Base-by-base conservation (phyloP, 2,113 vertebrate genomes). In the Brienomyrus brachyistius region DNA sequence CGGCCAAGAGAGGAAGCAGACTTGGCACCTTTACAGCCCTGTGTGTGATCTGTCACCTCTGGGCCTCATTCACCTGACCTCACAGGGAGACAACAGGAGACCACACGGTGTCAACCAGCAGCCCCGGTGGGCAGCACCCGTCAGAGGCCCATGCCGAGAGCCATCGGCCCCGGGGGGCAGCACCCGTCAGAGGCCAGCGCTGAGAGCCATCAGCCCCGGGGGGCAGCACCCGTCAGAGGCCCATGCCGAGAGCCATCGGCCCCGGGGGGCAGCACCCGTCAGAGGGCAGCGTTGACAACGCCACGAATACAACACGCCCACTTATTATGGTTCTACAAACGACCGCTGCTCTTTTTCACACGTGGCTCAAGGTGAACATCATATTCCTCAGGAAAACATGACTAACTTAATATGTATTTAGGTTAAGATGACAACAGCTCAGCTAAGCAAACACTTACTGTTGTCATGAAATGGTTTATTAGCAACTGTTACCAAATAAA, bases 11-110 rank as follows among this genome's bases (percentile, higher is more conserved):
- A 95, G 94, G 94, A 95, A 95, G 93, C 90, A 87, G 19, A 52
- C 95, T 95, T 95, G 94, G 93, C 96, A 95, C 95, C 93, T 95
- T 40, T 92, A 70, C 89, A 83, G 91, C 93, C 91, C 10, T 94
- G 95, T 92, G 94, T 92, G 92, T 93, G 92, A 94, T 95, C 93
- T 93, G 90, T 93, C 95, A 95, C 95, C 95, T 96, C 89, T 86
- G 80, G 87, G 77, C 88, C 90, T 89, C 88, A 50, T 89, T 88
- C 83, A 92, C 90, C 92, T 89, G 89, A 94, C 91, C 93, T 96
- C 94, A 94, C 95, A 95, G 93, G 90, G 91, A 94, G 94, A 93
- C 93, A 94, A 94, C 94, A 96, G 95, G 94, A 95, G 94, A 94
- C 94, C 51, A 92, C 87, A 91, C 56, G 93, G 92, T 52, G 93